These are phyloP conservation scores for Onychomys leucogaster DNA, from an alignment of 2,797 vertebrate genomes.

Conservation along the genomic window DNA sequence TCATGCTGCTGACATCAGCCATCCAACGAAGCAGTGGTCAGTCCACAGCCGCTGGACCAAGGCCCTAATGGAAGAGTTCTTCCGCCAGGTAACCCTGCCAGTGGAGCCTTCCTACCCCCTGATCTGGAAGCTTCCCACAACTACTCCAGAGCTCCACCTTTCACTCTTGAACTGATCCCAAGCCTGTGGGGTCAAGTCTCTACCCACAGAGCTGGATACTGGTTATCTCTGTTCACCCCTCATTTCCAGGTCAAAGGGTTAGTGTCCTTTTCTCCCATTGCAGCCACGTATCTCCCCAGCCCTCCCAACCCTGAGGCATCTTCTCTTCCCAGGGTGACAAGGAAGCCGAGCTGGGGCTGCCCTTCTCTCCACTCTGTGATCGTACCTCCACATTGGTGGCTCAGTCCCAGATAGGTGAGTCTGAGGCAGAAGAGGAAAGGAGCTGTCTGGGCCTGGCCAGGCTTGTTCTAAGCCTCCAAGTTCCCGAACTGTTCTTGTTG, in stretches of 20 bases:
- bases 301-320: not conserved
- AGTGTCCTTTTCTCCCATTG: not conserved
- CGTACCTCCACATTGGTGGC: slow-evolving; percentile 95
- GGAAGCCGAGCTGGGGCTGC: slow-evolving; percentile 94
- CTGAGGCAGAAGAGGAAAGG: slow-evolving; percentile 2
- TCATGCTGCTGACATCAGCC: slow-evolving; percentile 96
- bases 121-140: not conserved
- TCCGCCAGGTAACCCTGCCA: slow-evolving; percentile 91
- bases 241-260: not conserved
- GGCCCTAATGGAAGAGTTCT: slow-evolving; percentile 97
- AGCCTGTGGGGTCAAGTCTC: not conserved
- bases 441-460: not conserved
- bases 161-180: not conserved
- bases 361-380: slow-evolving; percentile 96
- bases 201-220: not conserved
- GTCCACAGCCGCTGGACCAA: slow-evolving; percentile 97
- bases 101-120: not conserved
- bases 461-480: not conserved
- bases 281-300: not conserved
- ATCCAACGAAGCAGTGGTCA: slow-evolving; percentile 95
- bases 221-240: not conserved
- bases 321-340: slow-evolving; percentile 92
- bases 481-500: not conserved
- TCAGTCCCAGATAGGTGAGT: slow-evolving; percentile 96
- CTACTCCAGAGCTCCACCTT: not conserved